Conservation (phyloP, 2,113 vertebrate species). For the Cinclus mexicanus region DNA sequence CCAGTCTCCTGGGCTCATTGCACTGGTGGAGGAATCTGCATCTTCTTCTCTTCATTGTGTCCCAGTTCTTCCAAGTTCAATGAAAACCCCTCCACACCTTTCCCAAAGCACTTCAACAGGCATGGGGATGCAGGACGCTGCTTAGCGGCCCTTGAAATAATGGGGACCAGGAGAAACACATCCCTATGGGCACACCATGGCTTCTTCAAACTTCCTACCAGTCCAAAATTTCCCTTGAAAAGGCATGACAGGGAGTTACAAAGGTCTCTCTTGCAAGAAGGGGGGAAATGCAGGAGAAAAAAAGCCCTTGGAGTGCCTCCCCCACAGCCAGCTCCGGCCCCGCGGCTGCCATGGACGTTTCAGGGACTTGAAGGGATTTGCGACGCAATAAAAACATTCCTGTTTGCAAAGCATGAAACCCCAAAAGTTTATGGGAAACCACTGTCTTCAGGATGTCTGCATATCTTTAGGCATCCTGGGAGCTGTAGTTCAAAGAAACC, state of each 20-base stretch:
- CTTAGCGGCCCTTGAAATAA: not conserved
- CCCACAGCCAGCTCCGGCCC: not conserved
- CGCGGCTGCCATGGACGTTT: not conserved
- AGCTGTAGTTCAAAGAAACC: constrained; percentile 68
- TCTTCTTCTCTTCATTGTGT: not conserved
- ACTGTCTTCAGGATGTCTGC: constrained; percentile 72
- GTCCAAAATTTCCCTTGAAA: not conserved
- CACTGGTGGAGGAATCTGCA: not conserved
- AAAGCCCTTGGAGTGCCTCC: not conserved
- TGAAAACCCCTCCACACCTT: not conserved
- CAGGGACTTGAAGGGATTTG: constrained; percentile 43
- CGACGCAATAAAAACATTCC: constrained; percentile 67
- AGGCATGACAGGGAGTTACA: not conserved
- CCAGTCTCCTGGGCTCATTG: not conserved
- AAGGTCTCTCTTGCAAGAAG: not conserved
- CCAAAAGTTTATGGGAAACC: constrained; percentile 71
- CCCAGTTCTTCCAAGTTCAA: not conserved
- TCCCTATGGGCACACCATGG: not conserved
- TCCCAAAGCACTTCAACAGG: accelerated
- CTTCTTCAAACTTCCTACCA: not conserved
- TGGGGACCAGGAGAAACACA: not conserved
- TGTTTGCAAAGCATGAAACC: constrained; percentile 69
- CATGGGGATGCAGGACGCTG: accelerated
- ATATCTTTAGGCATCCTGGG: constrained; percentile 73
- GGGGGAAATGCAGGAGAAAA: not conserved